Evolutionary conservation across 2,797 vertebrate genomes (phyloP), one percentile per base, ranked within the genome.

Genomic region (Anomalospiza imberbis): DNA sequence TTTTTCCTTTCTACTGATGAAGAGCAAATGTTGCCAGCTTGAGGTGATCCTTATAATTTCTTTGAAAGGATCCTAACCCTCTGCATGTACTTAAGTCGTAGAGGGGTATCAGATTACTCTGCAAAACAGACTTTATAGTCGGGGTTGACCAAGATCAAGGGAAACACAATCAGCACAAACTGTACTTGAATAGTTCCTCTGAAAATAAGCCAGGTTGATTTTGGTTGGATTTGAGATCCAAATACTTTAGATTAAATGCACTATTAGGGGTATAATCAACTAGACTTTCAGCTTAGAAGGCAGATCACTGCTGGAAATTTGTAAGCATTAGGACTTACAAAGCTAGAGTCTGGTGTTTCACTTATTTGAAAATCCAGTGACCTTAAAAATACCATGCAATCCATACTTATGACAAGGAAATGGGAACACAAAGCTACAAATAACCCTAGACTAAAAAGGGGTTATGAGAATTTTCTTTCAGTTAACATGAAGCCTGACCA

Each of bases 301-400:
- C 7, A 62, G 44, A 55, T 61, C 12, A 28, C 25, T 72, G 12
- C 18, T 79, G n/a, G 24, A 58, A 72, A 42, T 73, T 62, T 79
- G 21, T 70, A 66, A 71, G 28, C 17, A 22, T 15, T 85, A 19
- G 13, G 32, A 87, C 8, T 67, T 82, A 55, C 6, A 71, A 25
- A 67, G 42, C 29, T 76, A 57, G 0, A 15, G 9, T 68, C 26
- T 66, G 51, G 7, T 47, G 26, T 88, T 89, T 84, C 63, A 55
- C 47, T 79, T 85, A 85, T 48, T 82, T 51, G 60, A 81, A 94
- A 90, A 88, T 76, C 15, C 48, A 73, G 5, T 70, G 88, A 90
- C 60, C 67, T 90, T 53, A 93, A 86, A 95, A 93, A 87, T 87
- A 63, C 83, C 60, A 47, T 66, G 29, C 45, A 93, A 91, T 85